phyloP scores from a whole-genome alignment of 2,113 vertebrate species.

The Larimichthys polyactis region DNA sequence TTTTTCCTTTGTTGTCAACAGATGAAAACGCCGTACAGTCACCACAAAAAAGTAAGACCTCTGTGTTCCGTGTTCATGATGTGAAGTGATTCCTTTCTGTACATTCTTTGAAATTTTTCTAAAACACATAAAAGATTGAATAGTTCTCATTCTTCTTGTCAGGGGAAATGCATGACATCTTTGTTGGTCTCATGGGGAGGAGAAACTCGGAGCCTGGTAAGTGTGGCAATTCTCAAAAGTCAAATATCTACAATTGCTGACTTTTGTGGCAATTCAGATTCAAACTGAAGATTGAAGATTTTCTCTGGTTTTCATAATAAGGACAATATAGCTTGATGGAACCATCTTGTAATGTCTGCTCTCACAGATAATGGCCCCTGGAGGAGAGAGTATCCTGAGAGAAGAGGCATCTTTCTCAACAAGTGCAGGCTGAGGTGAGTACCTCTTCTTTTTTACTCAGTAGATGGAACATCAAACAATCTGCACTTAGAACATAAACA shows the following conservation, averaged over 20 bases:
- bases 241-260: not conserved
- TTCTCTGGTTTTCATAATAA: not conserved
- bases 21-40: constrained; percentile 65
- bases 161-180: constrained; percentile 96
- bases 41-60: constrained; percentile 83
- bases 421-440: constrained; percentile 85
- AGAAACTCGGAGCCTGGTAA: constrained; percentile 86
- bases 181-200: constrained; percentile 95
- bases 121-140: accelerated
- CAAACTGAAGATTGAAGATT: not conserved
- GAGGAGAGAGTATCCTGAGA: constrained; percentile 81
- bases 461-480: constrained; percentile 5
- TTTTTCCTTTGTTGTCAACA: constrained; percentile 23
- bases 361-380: constrained; percentile 77
- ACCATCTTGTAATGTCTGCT: constrained; percentile 28
- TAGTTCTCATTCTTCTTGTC: not conserved
- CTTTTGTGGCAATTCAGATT: not conserved
- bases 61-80: not conserved
- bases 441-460: constrained; percentile 12
- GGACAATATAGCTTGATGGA: not conserved
- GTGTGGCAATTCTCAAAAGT: constrained; percentile 5
- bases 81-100: not conserved
- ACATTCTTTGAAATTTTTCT: not conserved
- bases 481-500: not conserved
- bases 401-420: constrained; percentile 82